Conservation (phyloP, 2,113 vertebrate genomes). For the Ailuropoda melanoleuca region DNA sequence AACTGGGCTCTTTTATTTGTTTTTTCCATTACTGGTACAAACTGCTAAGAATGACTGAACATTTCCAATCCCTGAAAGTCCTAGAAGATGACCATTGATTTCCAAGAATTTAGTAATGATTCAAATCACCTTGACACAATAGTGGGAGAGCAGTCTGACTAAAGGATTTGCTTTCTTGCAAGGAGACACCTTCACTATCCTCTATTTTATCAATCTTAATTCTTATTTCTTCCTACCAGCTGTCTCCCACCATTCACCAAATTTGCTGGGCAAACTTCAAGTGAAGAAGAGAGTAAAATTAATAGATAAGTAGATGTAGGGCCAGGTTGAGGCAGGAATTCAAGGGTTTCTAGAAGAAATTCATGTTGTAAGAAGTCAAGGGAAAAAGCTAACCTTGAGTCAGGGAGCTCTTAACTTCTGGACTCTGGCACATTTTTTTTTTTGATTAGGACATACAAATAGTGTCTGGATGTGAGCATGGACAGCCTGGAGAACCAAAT, state of each 20-base stretch:
- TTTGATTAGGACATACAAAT: neutral
- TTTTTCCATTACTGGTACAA: neutral
- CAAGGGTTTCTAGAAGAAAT: neutral
- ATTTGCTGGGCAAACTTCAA: slow-evolving; percentile 5
- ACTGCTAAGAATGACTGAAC: neutral
- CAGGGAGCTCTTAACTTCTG: neutral
- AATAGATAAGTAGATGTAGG: neutral
- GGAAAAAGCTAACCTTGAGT: neutral
- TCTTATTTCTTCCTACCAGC: neutral
- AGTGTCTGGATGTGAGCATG: neutral
- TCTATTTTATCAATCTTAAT: neutral
- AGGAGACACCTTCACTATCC: neutral
- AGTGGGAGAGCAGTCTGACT: neutral
- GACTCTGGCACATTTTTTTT: neutral
- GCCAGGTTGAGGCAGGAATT: neutral
- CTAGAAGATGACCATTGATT: neutral
- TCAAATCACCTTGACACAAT: neutral
- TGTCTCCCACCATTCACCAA: neutral
- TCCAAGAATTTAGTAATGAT: slow-evolving; percentile 12
- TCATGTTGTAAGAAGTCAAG: neutral
- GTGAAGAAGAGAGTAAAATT: neutral
- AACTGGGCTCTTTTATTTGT: neutral
- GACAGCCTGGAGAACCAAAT: neutral
- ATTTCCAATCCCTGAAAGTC: neutral
- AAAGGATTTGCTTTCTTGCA: neutral